Evolutionary conservation across 2,113 vertebrate species (phyloP).

Genomic region (Rhegmatorhina hoffmannsi): DNA sequence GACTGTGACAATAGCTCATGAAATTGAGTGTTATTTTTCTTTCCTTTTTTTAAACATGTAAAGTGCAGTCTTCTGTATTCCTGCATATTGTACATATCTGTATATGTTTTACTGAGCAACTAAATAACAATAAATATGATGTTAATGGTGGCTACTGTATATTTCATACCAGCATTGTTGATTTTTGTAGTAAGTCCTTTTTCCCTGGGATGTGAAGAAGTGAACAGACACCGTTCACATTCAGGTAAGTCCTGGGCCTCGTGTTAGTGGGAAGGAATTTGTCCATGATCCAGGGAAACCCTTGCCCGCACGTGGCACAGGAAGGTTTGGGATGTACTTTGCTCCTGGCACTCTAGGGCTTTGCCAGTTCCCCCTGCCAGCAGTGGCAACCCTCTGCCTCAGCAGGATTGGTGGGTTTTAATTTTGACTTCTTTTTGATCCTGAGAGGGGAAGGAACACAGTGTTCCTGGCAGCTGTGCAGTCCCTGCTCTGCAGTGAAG

Average conservation of each 20-base stretch:
- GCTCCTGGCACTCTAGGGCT: neutral
- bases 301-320: fast-evolving
- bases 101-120: slow-evolving; percentile 99
- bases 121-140: slow-evolving; percentile 99
- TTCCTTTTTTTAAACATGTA: slow-evolving; percentile 90
- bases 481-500: neutral
- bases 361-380: neutral
- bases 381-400: neutral
- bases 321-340: neutral
- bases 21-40: slow-evolving; percentile 88
- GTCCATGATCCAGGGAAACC: fast-evolving
- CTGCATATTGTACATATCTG: slow-evolving; percentile 99
- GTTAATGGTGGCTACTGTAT: slow-evolving; percentile 88
- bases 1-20: slow-evolving; percentile 94
- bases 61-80: slow-evolving; percentile 99
- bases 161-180: slow-evolving; percentile 1
- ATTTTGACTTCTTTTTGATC: neutral
- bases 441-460: neutral
- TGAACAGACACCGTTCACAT: fast-evolving
- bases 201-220: neutral
- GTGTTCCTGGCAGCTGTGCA: neutral
- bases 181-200: neutral
- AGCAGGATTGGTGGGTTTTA: neutral
- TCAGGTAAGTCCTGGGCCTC: neutral
- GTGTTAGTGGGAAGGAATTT: fast-evolving